Conservation (phyloP, 2,888 invertebrate genomes). For the Pinctada fucata region DNA sequence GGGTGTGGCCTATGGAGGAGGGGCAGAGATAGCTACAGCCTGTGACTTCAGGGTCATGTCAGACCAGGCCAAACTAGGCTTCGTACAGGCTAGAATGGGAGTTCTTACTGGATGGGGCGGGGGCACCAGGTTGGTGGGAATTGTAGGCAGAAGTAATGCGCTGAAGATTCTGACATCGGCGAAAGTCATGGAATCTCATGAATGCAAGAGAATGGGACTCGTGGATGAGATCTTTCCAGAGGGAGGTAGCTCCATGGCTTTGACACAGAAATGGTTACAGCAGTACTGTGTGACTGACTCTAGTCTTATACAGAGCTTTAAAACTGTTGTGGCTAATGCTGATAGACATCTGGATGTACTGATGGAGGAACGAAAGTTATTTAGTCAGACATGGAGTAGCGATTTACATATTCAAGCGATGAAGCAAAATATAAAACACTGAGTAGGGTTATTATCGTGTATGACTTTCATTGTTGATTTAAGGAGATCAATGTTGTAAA, state of each 20-base stretch:
- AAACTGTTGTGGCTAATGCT: conserved; percentile 65
- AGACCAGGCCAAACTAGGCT: conserved; percentile 75
- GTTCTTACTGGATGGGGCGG: conserved; percentile 80
- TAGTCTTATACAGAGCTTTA: conserved; percentile 67
- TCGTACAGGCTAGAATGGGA: conserved; percentile 79
- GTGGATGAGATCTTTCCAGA: conserved; percentile 74
- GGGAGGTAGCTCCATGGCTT: conserved; percentile 55
- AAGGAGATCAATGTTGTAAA: no score
- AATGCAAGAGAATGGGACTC: conserved; percentile 76
- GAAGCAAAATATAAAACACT: conserved; percentile 75
- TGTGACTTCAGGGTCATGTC: conserved; percentile 79
- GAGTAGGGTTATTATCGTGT: not conserved
- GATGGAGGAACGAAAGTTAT: conserved; percentile 75
- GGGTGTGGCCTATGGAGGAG: conserved; percentile 80
- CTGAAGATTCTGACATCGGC: conserved; percentile 75
- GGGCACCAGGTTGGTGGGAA: conserved; percentile 75
- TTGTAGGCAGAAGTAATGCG: conserved; percentile 77
- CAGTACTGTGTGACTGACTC: conserved; percentile 59
- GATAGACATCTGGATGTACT: conserved; percentile 57
- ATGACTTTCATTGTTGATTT: no score
- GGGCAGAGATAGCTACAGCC: conserved; percentile 79
- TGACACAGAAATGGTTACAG: conserved; percentile 73
- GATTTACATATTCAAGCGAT: conserved; percentile 75
- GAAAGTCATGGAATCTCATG: conserved; percentile 69
- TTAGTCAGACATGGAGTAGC: conserved; percentile 77